Base-by-base conservation (phyloP, 2,797 vertebrate genomes). In the Argya squamiceps region DNA sequence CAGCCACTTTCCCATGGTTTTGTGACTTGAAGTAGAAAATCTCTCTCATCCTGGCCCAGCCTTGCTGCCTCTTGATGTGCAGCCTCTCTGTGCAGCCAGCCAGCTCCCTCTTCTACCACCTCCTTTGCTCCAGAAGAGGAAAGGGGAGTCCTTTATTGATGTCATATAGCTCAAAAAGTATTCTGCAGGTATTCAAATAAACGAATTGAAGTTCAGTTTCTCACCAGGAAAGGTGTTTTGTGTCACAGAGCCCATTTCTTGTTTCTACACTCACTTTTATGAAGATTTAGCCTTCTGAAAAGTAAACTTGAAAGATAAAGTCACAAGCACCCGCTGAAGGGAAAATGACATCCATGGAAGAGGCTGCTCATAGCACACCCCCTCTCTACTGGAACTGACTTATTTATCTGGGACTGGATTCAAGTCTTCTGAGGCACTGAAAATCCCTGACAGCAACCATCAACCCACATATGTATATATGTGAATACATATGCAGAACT, bases 321-420 rank as follows among this genome's bases (percentile, higher is more conserved):
- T 43, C 50, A 49, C 27, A 81, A 71, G 73, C 7, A 65, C 4
- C 26, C 30, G 11, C 37, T 43, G 52, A 79, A 63, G 30, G n/a
- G 63, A 86, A 84, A 64, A 15, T 4, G 6, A 8, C 41, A 44
- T 50, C 26, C 50, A 36, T 5, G 22, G 11, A 70, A 34, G n/a
- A 78, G 46, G 9, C 8, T 62, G n/a, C n/a, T 82, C 43, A 47
- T 26, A 39, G 23, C 23, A 63, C 36, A 52, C 22, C n/a, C 32
- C 32, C 39, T 93, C 39, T 93, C 52, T 94, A 56, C 55, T 92
- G 44, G 71, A 94, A 53, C 26, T 1, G 6, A 11, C 21, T 70
- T 84, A 63, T 92, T 95, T 93, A 41, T 89, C 68, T 91, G 56
- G 74, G 77, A 44, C 44, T 73, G 24, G 55, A 32, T 93, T 96